These are phyloP conservation scores for Varanus komodoensis DNA, from an alignment of 2,113 vertebrate genomes.

Conservation along the genomic window DNA sequence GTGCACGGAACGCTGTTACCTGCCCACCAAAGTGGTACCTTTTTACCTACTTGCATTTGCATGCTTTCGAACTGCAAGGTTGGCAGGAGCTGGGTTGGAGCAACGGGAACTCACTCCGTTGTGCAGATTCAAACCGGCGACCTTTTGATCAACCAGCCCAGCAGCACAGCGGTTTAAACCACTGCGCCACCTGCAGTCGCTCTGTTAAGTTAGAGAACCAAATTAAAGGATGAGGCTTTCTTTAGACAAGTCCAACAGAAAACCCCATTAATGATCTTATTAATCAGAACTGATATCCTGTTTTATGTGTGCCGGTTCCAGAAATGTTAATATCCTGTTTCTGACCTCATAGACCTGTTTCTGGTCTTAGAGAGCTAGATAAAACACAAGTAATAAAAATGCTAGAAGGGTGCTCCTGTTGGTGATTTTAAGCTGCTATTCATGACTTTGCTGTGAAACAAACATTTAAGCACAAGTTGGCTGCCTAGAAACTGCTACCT, in stretches of 20 bases:
- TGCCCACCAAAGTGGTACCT: too few species aligned
- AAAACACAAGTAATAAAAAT: neutral
- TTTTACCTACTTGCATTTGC: too few species aligned
- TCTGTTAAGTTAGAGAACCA: neutral
- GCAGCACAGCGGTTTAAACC: too few species aligned
- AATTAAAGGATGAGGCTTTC: neutral
- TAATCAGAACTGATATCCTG: neutral
- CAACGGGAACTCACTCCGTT: too few species aligned
- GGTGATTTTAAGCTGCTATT: neutral
- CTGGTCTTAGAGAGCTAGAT: neutral
- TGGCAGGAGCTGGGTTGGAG: too few species aligned
- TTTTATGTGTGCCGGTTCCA: neutral
- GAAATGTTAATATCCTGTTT: neutral
- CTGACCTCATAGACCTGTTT: neutral
- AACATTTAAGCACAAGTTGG: neutral
- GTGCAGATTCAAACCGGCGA: too few species aligned
- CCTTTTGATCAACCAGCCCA: too few species aligned
- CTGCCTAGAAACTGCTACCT: neutral
- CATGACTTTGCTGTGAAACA: neutral
- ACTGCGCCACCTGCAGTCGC: too few species aligned
- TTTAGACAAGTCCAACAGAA: neutral
- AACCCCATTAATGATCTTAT: neutral
- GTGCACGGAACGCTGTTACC: too few species aligned
- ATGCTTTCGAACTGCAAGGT: too few species aligned
- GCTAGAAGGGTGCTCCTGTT: neutral